Conservation (phyloP, 2,888 invertebrate genomes). For the Lithosia quadra region DNA sequence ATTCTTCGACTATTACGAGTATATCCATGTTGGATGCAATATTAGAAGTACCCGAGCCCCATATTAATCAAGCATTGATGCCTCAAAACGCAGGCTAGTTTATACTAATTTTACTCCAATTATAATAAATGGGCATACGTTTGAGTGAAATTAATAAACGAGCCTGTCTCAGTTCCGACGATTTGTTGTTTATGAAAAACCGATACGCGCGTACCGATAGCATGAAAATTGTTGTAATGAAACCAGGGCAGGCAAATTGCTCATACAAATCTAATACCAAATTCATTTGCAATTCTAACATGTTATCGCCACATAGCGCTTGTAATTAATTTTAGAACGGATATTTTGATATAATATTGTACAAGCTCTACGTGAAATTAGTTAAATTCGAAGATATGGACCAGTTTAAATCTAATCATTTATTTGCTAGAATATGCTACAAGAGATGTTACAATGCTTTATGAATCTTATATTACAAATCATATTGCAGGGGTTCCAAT, state of each 20-base stretch:
- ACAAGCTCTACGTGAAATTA: background rate
- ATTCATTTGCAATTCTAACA: background rate
- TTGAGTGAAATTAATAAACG: background rate
- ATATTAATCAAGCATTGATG: no score
- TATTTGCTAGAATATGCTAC: no score
- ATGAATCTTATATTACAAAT: no score
- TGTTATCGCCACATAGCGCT: background rate
- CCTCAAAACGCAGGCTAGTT: no score
- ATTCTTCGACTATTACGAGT: no score
- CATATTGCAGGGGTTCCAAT: no score
- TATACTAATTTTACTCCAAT: no score
- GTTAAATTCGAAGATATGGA: no score
- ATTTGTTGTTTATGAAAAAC: background rate
- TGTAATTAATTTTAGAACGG: background rate
- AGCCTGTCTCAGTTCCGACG: background rate
- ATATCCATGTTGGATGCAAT: no score
- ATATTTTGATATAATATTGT: background rate
- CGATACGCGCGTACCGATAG: background rate
- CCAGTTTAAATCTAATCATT: no score
- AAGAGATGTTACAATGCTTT: no score
- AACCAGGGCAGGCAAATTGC: background rate
- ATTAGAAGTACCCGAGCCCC: no score
- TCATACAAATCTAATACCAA: background rate
- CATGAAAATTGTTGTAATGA: background rate
- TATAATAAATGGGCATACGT: background rate